phyloP scores from a whole-genome alignment of 1,140 invertebrate genomes.

The Drosophila kanapiae region DNA sequence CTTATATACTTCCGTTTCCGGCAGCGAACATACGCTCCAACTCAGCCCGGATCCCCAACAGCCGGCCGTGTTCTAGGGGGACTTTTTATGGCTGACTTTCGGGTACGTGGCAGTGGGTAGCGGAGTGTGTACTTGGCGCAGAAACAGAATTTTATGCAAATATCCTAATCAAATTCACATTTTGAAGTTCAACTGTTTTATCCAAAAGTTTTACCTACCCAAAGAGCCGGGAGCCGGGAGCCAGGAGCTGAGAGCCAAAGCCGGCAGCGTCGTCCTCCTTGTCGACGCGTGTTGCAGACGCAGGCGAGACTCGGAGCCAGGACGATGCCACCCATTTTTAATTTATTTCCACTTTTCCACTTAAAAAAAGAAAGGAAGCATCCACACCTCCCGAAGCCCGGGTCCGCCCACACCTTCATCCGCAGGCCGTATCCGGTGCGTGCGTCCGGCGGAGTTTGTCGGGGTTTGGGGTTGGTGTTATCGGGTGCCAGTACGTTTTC shows the following conservation, averaged over 20 bases:
- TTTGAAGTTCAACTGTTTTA: conserved; percentile 85
- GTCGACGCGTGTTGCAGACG: conserved; percentile 69
- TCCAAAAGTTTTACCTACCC: conserved; percentile 79
- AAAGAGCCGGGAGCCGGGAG: conserved; percentile 15
- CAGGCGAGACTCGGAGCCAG: conserved; percentile 41
- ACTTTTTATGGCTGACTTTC: conserved; percentile 37
- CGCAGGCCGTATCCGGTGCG: conserved; percentile 75
- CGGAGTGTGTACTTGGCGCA: conserved; percentile 74
- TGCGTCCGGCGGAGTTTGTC: conserved; percentile 74
- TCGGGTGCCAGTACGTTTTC: conserved; percentile 43
- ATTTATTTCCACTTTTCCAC: conserved; percentile 80
- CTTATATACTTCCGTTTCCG: conserved; percentile 56
- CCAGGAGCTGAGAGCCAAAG: conserved; percentile 28
- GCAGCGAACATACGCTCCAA: conserved; percentile 50
- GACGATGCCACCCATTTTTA: conserved; percentile 79
- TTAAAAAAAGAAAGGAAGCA: conserved; percentile 58
- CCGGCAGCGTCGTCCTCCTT: conserved; percentile 39
- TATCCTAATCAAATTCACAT: conserved; percentile 85
- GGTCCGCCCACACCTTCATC: conserved; percentile 48
- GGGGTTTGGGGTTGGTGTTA: conserved; percentile 56
- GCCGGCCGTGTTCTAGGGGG: conserved; percentile 23
- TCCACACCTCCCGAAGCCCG: conserved; percentile 8
- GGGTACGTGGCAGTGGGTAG: conserved; percentile 14
- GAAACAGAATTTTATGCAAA: conserved; percentile 85
- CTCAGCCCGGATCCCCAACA: conserved; percentile 19